Conservation (phyloP, 1,140 invertebrate genomes). For the Ostrea denselamellosa region DNA sequence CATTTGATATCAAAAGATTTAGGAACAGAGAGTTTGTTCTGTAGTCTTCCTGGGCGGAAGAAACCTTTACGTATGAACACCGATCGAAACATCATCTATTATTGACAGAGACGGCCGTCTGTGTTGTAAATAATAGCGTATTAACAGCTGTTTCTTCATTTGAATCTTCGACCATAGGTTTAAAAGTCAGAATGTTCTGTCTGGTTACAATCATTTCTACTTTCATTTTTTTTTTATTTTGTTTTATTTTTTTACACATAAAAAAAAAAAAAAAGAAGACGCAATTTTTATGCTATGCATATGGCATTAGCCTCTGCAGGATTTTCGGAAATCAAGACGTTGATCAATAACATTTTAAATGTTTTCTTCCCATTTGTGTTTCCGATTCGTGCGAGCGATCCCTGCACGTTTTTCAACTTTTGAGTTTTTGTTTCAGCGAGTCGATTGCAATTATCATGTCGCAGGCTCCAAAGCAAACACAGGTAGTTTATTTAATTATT, state of each 20-base stretch:
- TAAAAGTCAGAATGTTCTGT: too few relatives aligned
- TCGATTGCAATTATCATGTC: background rate
- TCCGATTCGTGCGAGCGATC: conserved; percentile 5
- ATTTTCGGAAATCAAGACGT: background rate
- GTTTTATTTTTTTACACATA: too few relatives aligned
- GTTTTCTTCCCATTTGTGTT: background rate
- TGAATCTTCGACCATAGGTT: background rate
- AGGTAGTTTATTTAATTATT: conserved; percentile 7
- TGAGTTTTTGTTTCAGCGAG: background rate
- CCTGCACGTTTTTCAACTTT: conserved; percentile 18
- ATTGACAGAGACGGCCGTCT: background rate
- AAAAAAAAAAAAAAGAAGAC: too few relatives aligned
- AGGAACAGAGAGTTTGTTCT: too few relatives aligned
- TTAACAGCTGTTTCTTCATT: background rate
- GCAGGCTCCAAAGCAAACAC: conserved; percentile 45
- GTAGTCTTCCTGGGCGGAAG: too few relatives aligned
- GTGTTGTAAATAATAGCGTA: background rate
- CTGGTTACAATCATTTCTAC: too few relatives aligned
- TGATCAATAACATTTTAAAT: background rate
- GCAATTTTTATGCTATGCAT: too few relatives aligned
- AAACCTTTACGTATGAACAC: background rate
- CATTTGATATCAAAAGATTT: too few relatives aligned
- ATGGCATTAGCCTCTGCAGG: too few relatives aligned
- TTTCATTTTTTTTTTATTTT: too few relatives aligned
- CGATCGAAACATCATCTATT: conserved; percentile 2